Evolutionary conservation across 2,797 vertebrate species (phyloP).

Genomic region (Hypotaenidia okinawae): DNA sequence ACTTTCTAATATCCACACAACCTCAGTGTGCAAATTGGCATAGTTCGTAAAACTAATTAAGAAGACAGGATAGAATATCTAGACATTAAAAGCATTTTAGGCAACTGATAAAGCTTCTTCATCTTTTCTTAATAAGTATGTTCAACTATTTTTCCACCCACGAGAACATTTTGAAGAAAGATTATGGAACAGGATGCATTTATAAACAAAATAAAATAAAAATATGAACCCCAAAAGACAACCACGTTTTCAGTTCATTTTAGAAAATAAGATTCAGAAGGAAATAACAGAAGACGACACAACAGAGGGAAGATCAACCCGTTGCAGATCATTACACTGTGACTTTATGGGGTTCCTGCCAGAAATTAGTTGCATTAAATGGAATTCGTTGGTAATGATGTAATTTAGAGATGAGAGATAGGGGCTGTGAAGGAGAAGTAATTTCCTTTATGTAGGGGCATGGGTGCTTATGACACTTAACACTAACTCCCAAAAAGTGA

Average conservation of each 20-base stretch:
- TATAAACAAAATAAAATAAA: constrained; percentile 35
- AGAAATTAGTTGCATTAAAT: constrained; percentile 3
- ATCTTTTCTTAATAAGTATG: constrained; percentile 56
- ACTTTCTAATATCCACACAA: constrained; percentile 50
- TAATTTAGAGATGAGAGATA: neutral
- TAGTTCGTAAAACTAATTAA: constrained; percentile 51
- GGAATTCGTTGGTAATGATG: neutral
- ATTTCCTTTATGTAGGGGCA: neutral
- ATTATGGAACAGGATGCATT: neutral
- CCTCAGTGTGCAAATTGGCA: constrained; percentile 15
- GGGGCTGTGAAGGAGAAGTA: neutral
- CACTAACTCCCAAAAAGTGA: neutral
- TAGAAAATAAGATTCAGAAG: neutral
- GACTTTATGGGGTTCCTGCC: neutral
- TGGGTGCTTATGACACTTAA: neutral
- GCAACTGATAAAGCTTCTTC: constrained; percentile 35
- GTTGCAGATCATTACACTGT: neutral
- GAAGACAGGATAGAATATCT: constrained; percentile 17
- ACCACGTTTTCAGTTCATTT: neutral
- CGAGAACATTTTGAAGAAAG: constrained; percentile 22
- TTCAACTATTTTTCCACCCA: constrained; percentile 37
- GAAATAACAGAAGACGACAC: neutral
- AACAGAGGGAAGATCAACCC: neutral
- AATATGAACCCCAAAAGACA: neutral
- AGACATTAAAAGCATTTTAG: constrained; percentile 43